These are phyloP conservation scores for Drosophila nr. fundita DNA, from an alignment of 2,888 invertebrate genomes.

Conservation along the genomic window DNA sequence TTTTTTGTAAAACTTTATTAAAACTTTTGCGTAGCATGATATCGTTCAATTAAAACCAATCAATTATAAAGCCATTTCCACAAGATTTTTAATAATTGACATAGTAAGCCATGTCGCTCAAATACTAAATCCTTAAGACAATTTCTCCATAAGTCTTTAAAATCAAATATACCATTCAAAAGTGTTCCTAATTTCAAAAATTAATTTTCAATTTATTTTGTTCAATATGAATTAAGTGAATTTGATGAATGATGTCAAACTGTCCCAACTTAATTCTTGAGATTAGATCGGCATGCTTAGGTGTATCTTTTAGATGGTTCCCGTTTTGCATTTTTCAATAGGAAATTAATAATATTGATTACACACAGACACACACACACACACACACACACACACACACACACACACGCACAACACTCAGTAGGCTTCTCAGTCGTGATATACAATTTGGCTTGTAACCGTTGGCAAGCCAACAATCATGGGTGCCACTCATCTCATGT, in stretches of 20 bases:
- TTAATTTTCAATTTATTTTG: neutral
- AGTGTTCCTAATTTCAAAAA: neutral
- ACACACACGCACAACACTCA: neutral
- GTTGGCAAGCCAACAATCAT: constrained; percentile 5
- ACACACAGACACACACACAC: neutral
- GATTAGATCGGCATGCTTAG: neutral
- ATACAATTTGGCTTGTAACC: neutral
- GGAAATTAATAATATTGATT: constrained; percentile 1
- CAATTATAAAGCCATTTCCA: neutral
- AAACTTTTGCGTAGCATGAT: neutral
- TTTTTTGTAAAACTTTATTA: neutral
- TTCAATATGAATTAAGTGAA: neutral
- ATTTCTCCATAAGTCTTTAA: neutral
- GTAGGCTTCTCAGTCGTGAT: neutral
- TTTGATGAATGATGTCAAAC: neutral
- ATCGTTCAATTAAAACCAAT: neutral
- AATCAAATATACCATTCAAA: neutral
- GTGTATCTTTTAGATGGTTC: neutral
- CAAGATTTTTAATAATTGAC: neutral
- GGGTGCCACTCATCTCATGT: constrained; percentile 3
- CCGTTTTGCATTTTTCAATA: neutral
- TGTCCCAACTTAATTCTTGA: neutral
- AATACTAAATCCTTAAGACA: neutral
- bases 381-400: neutral
- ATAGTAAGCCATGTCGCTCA: neutral